phyloP scores from a whole-genome alignment of 2,113 vertebrate species.

The Abramis brama region DNA sequence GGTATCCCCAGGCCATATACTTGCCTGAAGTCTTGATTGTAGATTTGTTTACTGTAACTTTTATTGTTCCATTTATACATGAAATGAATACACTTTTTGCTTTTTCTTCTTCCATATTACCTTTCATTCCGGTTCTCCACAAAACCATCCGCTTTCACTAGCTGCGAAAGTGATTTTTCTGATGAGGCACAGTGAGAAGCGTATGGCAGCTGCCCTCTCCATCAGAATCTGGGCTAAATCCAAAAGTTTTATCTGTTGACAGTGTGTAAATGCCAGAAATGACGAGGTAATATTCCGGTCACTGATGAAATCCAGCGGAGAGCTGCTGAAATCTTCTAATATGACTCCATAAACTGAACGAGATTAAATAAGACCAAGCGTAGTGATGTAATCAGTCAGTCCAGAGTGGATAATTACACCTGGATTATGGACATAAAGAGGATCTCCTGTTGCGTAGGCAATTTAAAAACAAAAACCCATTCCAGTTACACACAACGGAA shows the following conservation, averaged over 20 bases:
- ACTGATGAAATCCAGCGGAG: slow-evolving; percentile 41
- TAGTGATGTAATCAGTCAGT: background rate
- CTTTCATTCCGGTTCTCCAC: background rate
- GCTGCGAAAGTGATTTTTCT: slow-evolving; percentile 34
- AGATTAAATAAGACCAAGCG: slow-evolving; percentile 11
- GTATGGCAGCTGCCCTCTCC: slow-evolving; percentile 56
- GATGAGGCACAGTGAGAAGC: slow-evolving; percentile 35
- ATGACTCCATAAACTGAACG: background rate
- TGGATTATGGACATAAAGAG: background rate
- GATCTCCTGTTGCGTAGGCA: background rate
- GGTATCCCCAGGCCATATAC: background rate
- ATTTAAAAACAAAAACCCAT: background rate
- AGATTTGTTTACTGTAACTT: no score
- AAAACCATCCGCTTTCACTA: slow-evolving; percentile 20
- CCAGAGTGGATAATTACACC: slow-evolving; percentile 16
- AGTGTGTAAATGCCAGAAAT: slow-evolving; percentile 53
- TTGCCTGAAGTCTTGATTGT: background rate
- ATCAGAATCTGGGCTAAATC: slow-evolving; percentile 56
- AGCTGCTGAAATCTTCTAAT: slow-evolving; percentile 26
- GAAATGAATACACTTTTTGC: background rate
- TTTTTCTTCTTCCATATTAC: background rate
- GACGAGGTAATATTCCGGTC: slow-evolving; percentile 53
- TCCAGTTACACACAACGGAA: background rate
- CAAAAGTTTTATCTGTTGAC: slow-evolving; percentile 47
- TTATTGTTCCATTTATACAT: background rate